Evolutionary conservation across 2,888 invertebrate genomes (phyloP), one percentile per base, ranked within the genome.

Genomic region (Apodemia mormo): DNA sequence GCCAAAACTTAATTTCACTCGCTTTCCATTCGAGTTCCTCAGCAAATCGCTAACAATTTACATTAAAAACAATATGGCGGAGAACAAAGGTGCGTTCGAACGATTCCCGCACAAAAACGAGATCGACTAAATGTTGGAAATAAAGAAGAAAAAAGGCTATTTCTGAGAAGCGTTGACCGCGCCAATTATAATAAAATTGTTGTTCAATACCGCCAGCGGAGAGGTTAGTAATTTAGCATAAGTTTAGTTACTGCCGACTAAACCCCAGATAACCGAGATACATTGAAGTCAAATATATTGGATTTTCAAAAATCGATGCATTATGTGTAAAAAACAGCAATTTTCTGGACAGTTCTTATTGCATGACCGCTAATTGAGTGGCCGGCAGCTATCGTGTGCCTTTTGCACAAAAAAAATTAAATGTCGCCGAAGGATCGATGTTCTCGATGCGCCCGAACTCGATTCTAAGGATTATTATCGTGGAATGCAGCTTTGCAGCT

Each of bases 121-220:
- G 87, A 90, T 88, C 88, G 86, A 80, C 83, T 85, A 82, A 86
- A 87, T 81, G 87, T 84, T 86, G 82, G 84, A 84, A 87, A 88
- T 86, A 89, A 89, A 87, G 79, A 78, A 85, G 79, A 83, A 85
- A 89, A 86, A 88, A 82, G 82, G 76, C 82, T 83, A 87, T 89
- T 92, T 91, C 90, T 87, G 85, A 88, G 91, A 90, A 92, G 80
- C 87, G 85, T 86, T 88, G 88, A 87, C 89, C 89, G 88, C 85
- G 87, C 89, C 91, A 90, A 91, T 92, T 92, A 92, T 92, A 88
- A 88, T 89, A 89, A 91, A 90, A 90, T 86, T 82, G 86, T 84
- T 84, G 86, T 85, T 88, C 88, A 87, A 90, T 89, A 89, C 85
- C 77, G 83, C 85, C 85, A 80, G 81, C 87, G 84, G 82, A 82